phyloP scores from a whole-genome alignment of 1,140 invertebrate genomes.

The Aphis craccivora region DNA sequence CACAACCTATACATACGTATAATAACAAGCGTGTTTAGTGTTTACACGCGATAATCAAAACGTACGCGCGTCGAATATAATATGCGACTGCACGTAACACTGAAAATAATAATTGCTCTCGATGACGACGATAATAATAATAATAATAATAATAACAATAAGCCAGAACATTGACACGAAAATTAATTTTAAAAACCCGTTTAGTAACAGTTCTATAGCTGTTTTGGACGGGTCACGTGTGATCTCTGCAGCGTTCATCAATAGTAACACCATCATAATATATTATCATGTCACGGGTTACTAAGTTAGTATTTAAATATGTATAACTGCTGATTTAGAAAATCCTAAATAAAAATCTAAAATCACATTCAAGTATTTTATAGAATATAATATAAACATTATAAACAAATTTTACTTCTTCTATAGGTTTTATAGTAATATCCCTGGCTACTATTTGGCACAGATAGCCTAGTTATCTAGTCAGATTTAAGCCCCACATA shows the following conservation, averaged over 20 bases:
- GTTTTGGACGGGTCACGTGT: not conserved
- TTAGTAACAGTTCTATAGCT: not conserved
- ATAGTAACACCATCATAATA: not conserved
- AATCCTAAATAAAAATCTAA: not conserved
- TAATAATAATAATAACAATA: not conserved
- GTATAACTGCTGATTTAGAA: not conserved
- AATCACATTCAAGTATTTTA: not conserved
- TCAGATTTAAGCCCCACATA: too few relatives aligned
- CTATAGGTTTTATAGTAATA: too few relatives aligned
- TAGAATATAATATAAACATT: too few relatives aligned
- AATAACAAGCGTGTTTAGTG: constrained; percentile 42
- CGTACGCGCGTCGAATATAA: constrained; percentile 18
- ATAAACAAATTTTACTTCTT: not conserved
- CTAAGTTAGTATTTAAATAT: not conserved
- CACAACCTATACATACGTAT: not conserved
- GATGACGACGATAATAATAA: not conserved
- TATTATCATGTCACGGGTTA: not conserved
- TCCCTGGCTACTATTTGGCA: too few relatives aligned
- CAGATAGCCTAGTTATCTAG: too few relatives aligned
- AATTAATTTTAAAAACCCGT: not conserved
- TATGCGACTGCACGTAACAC: not conserved
- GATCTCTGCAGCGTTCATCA: not conserved
- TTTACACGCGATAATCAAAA: constrained; percentile 51
- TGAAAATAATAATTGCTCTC: not conserved
- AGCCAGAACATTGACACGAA: not conserved